Evolutionary conservation across 2,113 vertebrate genomes (phyloP).

Genomic region (Mormoops blainvillei): DNA sequence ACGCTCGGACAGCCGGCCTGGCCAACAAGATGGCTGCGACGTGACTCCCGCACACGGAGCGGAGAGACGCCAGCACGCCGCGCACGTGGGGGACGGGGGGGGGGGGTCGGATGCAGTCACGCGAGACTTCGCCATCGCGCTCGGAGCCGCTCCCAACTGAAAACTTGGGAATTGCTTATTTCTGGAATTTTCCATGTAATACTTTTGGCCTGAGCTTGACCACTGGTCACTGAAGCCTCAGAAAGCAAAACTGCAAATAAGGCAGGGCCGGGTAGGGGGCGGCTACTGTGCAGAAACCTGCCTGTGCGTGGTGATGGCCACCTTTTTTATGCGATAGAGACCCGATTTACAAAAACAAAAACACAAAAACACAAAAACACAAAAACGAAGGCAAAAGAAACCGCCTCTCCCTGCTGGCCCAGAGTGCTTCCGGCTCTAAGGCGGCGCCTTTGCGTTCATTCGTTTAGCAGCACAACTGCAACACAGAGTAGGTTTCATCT

Average conservation of each 20-base stretch:
- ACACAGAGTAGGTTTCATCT: background rate
- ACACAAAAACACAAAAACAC: no score
- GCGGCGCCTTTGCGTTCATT: background rate
- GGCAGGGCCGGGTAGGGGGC: accelerated
- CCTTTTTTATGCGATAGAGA: background rate
- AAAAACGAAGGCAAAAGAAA: no score
- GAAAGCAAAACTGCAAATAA: no score
- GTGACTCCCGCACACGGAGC: background rate
- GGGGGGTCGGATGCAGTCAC: background rate
- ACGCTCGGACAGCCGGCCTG: accelerated
- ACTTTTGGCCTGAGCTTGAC: background rate
- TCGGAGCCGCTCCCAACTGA: accelerated
- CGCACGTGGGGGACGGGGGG: no score
- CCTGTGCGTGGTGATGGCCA: background rate
- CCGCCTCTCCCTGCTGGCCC: no score
- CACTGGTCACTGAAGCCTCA: background rate
- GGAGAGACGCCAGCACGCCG: background rate
- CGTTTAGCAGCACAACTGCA: no score
- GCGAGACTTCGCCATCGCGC: background rate
- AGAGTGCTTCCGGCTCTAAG: background rate
- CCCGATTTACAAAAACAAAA: background rate
- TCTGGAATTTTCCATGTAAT: background rate
- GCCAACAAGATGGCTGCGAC: background rate
- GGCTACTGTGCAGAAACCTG: background rate
- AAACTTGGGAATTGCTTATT: background rate